A percentile compares a stretch with the other conserved stretches of the same genome.
Evolutionary conservation across 2,797 vertebrate genomes (phyloP).

Genomic region (Gorsachius magnificus): DNA sequence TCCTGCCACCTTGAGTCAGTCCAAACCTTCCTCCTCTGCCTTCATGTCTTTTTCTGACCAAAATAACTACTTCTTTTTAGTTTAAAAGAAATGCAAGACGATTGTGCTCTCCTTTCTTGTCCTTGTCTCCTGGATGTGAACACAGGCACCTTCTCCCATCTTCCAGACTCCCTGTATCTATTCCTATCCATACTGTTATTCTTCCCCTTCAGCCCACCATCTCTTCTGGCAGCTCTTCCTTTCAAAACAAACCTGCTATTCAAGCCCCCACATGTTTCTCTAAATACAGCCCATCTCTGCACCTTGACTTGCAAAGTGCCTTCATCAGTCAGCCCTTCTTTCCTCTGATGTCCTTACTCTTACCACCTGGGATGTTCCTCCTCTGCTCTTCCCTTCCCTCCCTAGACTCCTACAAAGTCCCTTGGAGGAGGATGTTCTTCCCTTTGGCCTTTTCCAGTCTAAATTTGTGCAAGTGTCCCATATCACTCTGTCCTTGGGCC

Average conservation of each 20-base stretch:
- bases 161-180: neutral
- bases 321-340: neutral
- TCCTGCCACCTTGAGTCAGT: conserved; percentile 38
- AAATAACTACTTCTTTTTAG: neutral
- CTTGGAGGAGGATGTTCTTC: neutral
- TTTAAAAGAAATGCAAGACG: neutral
- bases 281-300: neutral
- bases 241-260: conserved; percentile 4
- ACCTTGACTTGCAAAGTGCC: conserved; percentile 11
- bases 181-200: conserved; percentile 20
- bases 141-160: neutral
- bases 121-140: neutral
- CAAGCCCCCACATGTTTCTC: neutral
- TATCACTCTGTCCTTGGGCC: neutral
- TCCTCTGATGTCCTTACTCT: neutral
- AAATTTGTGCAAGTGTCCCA: neutral
- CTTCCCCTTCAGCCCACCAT: neutral
- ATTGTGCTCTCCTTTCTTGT: neutral
- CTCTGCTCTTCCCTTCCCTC: neutral
- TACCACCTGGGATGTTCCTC: neutral
- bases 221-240: conserved; percentile 31
- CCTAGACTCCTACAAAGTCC: neutral
- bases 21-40: neutral
- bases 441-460: neutral
- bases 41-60: conserved; percentile 24